These are phyloP conservation scores for Turnix velox DNA, from an alignment of 2,113 vertebrate species.

Conservation along the genomic window DNA sequence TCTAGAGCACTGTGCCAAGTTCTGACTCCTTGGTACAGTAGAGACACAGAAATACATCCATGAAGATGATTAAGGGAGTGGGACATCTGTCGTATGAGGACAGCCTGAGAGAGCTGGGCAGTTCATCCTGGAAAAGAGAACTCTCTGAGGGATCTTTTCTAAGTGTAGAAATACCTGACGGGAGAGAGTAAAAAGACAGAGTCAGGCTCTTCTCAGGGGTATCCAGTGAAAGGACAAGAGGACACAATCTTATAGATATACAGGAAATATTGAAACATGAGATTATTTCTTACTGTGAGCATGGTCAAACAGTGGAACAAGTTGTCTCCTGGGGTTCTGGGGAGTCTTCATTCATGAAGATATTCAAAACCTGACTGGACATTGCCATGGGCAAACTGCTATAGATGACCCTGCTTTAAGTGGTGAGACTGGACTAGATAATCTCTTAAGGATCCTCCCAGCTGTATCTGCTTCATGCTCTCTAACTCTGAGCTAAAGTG, in stretches of 20 bases:
- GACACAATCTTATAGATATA: not conserved
- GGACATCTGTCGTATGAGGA: not conserved
- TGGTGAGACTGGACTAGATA: not conserved
- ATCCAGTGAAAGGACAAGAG: not conserved
- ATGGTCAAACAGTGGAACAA: not conserved
- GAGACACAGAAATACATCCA: not conserved
- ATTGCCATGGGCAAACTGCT: not conserved
- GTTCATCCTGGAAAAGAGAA: not conserved
- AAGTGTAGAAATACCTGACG: not conserved
- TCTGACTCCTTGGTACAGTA: not conserved
- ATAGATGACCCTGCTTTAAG: not conserved
- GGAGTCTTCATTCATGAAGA: not conserved
- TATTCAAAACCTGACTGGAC: not conserved
- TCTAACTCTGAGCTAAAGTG: not conserved
- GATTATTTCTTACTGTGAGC: not conserved
- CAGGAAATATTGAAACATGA: not conserved
- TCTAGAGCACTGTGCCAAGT: not conserved
- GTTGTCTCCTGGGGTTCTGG: not conserved
- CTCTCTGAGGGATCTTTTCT: fast-evolving
- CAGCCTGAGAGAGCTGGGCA: not conserved
- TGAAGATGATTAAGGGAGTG: not conserved
- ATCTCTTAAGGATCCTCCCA: not conserved
- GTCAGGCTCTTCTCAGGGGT: not conserved
- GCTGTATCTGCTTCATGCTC: not conserved
- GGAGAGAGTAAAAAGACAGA: not conserved